Evolutionary conservation across 2,888 invertebrate genomes (phyloP).

Genomic region (Drosophila recens): DNA sequence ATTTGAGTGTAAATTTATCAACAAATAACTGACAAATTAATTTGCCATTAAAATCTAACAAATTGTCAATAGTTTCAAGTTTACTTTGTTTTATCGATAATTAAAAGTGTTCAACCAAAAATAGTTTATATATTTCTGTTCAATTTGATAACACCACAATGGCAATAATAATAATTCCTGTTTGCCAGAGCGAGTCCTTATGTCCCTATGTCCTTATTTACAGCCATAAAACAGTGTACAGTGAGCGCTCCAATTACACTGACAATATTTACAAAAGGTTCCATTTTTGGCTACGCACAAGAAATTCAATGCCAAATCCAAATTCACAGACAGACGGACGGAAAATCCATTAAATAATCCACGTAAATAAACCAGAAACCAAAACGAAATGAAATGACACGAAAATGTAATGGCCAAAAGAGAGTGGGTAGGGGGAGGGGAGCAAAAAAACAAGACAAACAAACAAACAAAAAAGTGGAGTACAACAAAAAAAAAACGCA

Average conservation of each 20-base stretch:
- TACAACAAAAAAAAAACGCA: constrained; percentile 4
- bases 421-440: too few species aligned
- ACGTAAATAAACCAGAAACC: constrained; percentile 69
- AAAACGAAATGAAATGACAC: constrained; percentile 56
- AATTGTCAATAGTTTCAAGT: not conserved
- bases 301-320: constrained; percentile 71
- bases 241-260: constrained; percentile 67
- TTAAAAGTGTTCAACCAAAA: not conserved
- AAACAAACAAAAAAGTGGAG: constrained; percentile 29
- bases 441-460: constrained; percentile 41
- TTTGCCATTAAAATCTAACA: not conserved
- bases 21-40: not conserved
- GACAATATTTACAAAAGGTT: constrained; percentile 66
- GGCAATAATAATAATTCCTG: constrained; percentile 19
- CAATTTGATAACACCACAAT: constrained; percentile 17
- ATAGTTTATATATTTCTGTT: constrained; percentile 25
- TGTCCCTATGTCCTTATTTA: constrained; percentile 21
- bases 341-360: constrained; percentile 77
- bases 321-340: constrained; percentile 15
- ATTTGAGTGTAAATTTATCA: not conserved
- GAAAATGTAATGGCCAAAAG: constrained; percentile 37
- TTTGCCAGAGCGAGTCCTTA: constrained; percentile 6
- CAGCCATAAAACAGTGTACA: constrained; percentile 45
- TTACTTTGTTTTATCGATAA: not conserved
- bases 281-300: constrained; percentile 35